Conservation (phyloP, 2,113 vertebrate species). For the Sclerurus mexicanus region DNA sequence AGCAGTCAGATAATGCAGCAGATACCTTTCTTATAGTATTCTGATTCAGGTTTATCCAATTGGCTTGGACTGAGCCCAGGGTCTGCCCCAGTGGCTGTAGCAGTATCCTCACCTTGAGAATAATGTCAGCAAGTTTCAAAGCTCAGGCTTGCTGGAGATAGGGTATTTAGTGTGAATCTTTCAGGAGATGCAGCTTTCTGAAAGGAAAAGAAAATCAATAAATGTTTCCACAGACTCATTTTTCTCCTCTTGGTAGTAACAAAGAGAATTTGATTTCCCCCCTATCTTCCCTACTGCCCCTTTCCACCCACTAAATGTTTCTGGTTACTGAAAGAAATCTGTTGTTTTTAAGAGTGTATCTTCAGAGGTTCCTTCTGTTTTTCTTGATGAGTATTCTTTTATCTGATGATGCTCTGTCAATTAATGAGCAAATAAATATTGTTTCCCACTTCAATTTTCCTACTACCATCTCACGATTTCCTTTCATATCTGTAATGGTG, state of each 20-base stretch:
- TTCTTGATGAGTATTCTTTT: conserved; percentile 13
- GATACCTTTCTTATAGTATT: neutral
- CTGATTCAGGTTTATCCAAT: neutral
- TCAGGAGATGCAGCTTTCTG: neutral
- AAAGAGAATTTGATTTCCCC: neutral
- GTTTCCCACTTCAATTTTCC: neutral
- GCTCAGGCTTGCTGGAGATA: neutral
- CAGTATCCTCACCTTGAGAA: neutral
- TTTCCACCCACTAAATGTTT: neutral
- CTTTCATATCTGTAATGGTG: neutral
- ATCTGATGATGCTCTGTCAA: neutral
- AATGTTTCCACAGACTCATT: neutral
- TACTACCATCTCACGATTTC: neutral
- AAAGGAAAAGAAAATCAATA: neutral
- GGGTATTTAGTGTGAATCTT: neutral
- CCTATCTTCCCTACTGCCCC: neutral
- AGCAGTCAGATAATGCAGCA: neutral
- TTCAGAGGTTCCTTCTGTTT: neutral
- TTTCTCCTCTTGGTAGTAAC: neutral
- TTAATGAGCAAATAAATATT: neutral
- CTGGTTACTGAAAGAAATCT: neutral
- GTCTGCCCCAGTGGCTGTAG: neutral
- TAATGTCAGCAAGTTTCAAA: neutral
- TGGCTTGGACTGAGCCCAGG: neutral
- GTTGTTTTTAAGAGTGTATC: neutral